phyloP scores from a whole-genome alignment of 64 coral and sea anemone genomes.

The Montipora capricornis region DNA sequence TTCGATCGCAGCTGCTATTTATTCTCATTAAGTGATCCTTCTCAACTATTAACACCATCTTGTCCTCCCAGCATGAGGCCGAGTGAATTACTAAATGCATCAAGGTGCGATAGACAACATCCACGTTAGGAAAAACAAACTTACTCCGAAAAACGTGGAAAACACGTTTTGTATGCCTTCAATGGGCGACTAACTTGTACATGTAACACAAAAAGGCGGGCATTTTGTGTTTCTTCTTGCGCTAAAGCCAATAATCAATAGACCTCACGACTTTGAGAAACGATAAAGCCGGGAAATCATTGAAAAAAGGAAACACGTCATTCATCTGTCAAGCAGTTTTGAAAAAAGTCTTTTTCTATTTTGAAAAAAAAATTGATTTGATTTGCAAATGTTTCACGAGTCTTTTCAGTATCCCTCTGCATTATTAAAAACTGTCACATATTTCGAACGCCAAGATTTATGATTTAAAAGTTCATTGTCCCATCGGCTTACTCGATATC shows the following conservation, averaged over 20 bases:
- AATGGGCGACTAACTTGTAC: neutral
- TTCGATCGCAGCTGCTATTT: neutral
- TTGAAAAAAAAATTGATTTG: neutral
- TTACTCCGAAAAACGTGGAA: neutral
- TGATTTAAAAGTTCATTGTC: constrained; percentile 38
- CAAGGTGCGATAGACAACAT: constrained; percentile 15
- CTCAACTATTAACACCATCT: neutral
- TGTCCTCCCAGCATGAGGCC: neutral
- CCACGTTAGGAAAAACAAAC: neutral
- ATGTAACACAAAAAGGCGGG: constrained; percentile 33
- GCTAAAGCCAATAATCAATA: neutral
- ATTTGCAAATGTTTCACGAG: constrained; percentile 35
- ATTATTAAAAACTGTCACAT: constrained; percentile 22
- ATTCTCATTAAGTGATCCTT: neutral
- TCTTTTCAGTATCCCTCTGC: neutral
- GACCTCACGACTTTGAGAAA: neutral
- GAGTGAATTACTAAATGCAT: neutral
- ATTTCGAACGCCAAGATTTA: constrained; percentile 25
- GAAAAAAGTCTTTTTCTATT: no score
- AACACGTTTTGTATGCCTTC: constrained; percentile 19
- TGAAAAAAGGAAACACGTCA: neutral
- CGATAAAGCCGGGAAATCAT: neutral
- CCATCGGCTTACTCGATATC: neutral
- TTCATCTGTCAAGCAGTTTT: neutral
- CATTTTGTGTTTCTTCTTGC: neutral